Base-by-base conservation (phyloP, 2,113 vertebrate genomes). In the Nothoprocta pentlandii region DNA sequence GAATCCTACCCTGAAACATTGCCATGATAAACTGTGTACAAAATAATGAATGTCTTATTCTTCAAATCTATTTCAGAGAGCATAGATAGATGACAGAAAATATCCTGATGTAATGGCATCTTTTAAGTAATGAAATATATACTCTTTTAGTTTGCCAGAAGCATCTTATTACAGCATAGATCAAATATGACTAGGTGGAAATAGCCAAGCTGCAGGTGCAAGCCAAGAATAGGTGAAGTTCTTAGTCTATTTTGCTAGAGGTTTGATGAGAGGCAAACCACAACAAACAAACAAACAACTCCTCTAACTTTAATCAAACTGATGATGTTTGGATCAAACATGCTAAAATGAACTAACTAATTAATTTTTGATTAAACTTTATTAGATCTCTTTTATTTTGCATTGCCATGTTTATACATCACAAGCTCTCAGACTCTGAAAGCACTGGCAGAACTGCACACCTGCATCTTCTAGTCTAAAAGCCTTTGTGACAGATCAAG, bases 61-160 rank as follows among this genome's bases (percentile, higher is more conserved):
- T 59, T 80, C 51, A 71, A 32, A 63, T 17, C 61, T 64, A 10
- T 68, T 88, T 80, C 69, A n/a, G 21, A 74, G 51, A 82, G n/a
- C 17, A 6, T 12, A 32, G 54, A 59, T 81, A 80, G 39, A 79
- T 80, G 44, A 51, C 30, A 94, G 69, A 93, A 95, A 84, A 75
- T 28, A 54, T 91, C 49, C 56, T 74, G 36, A 54, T 47, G 11
- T 20, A 68, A 59, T 32, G 13, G 19, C 1, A 53, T 44, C 8
- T 95, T 96, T 94, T 19, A 41, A 58, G 15, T 51, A 21, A 62
- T 10, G 91, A 89, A 89, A 69, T 85, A 30, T 36, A 10, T 28
- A n/a, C 5, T 6, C 10, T 81, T 83, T 61, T 56, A 64, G 9
- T 83, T 95, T 95, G 63, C 53, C 44, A 76, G 86, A 64, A 75